Evolutionary conservation across 2,888 invertebrate genomes (phyloP), one percentile per base, ranked within the genome.

Genomic region (Rhabditoides inermis): DNA sequence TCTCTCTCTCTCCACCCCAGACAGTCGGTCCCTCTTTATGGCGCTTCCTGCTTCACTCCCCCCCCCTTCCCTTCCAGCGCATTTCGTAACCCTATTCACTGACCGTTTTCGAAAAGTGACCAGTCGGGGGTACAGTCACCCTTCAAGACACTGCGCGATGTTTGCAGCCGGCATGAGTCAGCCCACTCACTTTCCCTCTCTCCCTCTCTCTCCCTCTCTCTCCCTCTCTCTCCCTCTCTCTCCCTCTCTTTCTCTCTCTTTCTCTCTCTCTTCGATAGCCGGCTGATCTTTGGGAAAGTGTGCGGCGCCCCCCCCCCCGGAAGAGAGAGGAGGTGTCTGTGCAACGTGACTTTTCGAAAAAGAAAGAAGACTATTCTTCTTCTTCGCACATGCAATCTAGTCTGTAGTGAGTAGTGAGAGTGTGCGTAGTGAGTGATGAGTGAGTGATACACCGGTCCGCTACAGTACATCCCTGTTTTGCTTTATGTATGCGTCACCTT

Each of bases 121-220:
- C 39, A 39, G 5, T 30, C 45, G 30, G 48, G 37, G 22, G 18
- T 15, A 12, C 37, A 39, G 39, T 27, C 36, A 3, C 20, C 20
- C 20, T 26, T 49, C 49, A 40, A 1, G 12, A 15, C 40, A 7
- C 7, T 15, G 12, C 7, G 18, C 40, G 40, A 40, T 18, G 40
- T 15, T 20, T 40, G 7, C 20, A 18, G 40, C 40, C 18, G 18
- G 20, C 40, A 18, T 7, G 40, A 7, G 32, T 30, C 41, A n/a
- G n/a, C n/a, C 42, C 37, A 37, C 25, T 4, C 27, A 18, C 45
- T 44, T 40, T 42, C 47, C 30, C 48, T 44, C 37, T 25, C 25
- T 45, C 50, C 22, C 42, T 20, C 30, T 47, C 41, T 41, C 52
- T 48, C 50, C 50, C 46, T 40, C 45, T 36, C 36, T 41, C 44